Conservation (phyloP, 2,797 vertebrate species). For the Manis pentadactyla region DNA sequence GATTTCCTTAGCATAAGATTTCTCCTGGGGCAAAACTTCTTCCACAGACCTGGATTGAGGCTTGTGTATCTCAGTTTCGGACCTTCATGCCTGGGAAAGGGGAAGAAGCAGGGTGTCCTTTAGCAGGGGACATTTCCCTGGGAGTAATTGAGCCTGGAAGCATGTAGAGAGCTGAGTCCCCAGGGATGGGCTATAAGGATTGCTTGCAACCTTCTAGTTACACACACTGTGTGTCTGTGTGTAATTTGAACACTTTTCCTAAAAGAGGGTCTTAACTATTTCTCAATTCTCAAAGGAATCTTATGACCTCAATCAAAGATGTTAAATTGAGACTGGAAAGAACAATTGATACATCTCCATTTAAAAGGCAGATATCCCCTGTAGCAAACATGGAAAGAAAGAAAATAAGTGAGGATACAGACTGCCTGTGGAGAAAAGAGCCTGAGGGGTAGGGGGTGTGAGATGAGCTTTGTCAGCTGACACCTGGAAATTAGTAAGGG, state of each 20-base stretch:
- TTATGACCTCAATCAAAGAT: background rate
- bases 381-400: background rate
- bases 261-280: background rate
- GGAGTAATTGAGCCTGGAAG: background rate
- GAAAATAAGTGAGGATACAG: background rate
- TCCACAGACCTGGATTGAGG: background rate
- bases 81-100: background rate
- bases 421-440: background rate
- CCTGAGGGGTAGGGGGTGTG: background rate
- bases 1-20: background rate
- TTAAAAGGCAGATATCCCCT: background rate
- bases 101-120: background rate
- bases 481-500: background rate
- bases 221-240: background rate
- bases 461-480: background rate
- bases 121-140: background rate
- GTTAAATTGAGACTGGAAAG: background rate
- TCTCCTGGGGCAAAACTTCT: background rate
- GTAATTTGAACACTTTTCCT: background rate
- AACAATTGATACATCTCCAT: background rate
- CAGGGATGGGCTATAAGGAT: background rate
- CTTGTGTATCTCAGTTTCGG: background rate
- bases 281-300: conserved; percentile 22
- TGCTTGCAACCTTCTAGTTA: background rate
- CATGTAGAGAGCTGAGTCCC: background rate